Evolutionary conservation across 2,797 vertebrate species (phyloP).

Genomic region (Neoniphon sammara): DNA sequence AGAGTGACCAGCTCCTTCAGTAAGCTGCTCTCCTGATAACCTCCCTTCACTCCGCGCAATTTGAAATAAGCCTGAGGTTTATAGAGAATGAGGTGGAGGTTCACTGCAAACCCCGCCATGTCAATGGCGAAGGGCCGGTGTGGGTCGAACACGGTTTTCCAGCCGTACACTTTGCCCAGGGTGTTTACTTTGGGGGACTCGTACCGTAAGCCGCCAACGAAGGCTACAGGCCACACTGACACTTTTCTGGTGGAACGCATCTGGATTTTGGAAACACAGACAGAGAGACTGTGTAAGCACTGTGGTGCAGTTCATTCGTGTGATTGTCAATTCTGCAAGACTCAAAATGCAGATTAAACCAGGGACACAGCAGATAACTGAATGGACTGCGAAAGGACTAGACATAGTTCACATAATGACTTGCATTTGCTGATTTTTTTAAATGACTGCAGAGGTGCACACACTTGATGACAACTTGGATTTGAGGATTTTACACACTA

Average conservation of each 20-base stretch:
- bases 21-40: slow-evolving; percentile 91
- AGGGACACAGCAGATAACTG: too few species aligned
- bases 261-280: slow-evolving; percentile 69
- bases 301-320: too few species aligned
- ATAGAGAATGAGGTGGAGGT: slow-evolving; percentile 86
- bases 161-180: slow-evolving; percentile 89
- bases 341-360: too few species aligned
- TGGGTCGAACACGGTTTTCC: slow-evolving; percentile 91
- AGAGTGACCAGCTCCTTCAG: slow-evolving; percentile 89
- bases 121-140: slow-evolving; percentile 91
- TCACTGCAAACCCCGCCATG: slow-evolving; percentile 93
- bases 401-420: too few species aligned
- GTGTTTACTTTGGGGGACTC: slow-evolving; percentile 89
- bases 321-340: neutral
- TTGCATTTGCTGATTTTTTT: too few species aligned
- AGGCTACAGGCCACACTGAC: slow-evolving; percentile 92
- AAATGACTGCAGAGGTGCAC: too few species aligned
- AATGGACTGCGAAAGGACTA: too few species aligned
- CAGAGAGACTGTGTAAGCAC: neutral
- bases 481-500: too few species aligned
- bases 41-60: slow-evolving; percentile 88
- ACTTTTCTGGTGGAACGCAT: slow-evolving; percentile 90
- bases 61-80: slow-evolving; percentile 91
- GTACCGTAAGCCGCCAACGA: slow-evolving; percentile 89
- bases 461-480: too few species aligned